These are phyloP conservation scores for Lobophora halterata DNA, from an alignment of 2,888 invertebrate species.

Conservation along the genomic window DNA sequence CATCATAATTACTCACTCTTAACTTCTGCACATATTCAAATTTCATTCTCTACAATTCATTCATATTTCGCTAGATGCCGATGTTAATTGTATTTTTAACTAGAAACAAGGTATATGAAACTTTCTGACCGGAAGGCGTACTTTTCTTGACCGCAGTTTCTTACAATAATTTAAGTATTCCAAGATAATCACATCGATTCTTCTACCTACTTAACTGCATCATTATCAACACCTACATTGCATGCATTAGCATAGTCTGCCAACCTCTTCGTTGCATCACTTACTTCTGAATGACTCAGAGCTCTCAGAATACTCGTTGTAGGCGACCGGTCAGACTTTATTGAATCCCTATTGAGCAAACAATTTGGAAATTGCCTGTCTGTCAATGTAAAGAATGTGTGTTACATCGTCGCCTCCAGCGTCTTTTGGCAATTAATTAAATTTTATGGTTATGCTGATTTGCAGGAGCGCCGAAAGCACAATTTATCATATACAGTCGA, in stretches of 20 bases:
- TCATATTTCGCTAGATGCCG: constrained; percentile 1
- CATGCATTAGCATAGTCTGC: constrained; percentile 23
- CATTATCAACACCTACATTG: constrained; percentile 25
- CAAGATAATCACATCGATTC: constrained; percentile 6
- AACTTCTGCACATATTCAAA: constrained; percentile 6
- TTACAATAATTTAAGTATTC: too few relatives aligned
- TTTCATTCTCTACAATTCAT: neutral
- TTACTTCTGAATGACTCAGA: constrained; percentile 27
- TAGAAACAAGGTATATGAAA: too few relatives aligned
- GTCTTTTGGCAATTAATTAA: constrained; percentile 12
- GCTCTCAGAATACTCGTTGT: constrained; percentile 9
- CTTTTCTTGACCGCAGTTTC: constrained; percentile 7
- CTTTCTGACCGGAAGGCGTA: too few relatives aligned
- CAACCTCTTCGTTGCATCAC: constrained; percentile 32
- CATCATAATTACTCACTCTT: constrained; percentile 13
- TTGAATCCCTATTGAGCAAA: constrained; percentile 10
- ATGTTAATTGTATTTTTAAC: too few relatives aligned
- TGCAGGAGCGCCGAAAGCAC: constrained; percentile 11
- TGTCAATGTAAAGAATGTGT: constrained; percentile 8
- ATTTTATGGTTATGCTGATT: constrained; percentile 7
- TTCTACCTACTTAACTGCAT: constrained; percentile 14
- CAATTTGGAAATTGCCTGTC: constrained; percentile 10
- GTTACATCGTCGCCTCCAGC: constrained; percentile 9
- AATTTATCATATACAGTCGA: constrained; percentile 18
- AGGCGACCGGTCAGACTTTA: constrained; percentile 13